These are phyloP conservation scores for Oncorhynchus mykiss DNA, from an alignment of 2,113 vertebrate genomes.

Conservation along the genomic window DNA sequence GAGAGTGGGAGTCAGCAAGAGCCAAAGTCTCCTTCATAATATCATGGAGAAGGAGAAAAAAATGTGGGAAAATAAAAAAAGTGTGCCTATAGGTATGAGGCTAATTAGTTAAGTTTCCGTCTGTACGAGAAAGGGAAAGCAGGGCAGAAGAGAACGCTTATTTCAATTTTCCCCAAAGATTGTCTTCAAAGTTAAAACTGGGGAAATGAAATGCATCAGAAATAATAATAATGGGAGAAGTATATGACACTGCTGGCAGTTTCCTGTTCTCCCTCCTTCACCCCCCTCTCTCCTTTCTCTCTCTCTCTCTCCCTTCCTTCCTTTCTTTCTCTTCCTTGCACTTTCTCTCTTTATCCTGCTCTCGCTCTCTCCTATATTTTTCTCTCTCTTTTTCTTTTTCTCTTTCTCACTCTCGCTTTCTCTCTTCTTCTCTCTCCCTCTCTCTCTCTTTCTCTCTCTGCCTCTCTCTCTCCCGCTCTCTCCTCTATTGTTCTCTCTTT, in stretches of 20 bases:
- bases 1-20: constrained; percentile 62
- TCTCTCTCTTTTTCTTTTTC: background rate
- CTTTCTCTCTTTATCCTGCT: background rate
- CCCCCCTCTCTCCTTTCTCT: constrained; percentile 6
- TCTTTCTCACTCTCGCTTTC: background rate
- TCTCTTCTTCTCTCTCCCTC: background rate
- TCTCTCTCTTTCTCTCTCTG: background rate
- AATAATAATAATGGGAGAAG: constrained; percentile 69
- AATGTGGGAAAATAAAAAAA: constrained; percentile 66
- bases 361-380: background rate
- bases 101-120: constrained; percentile 81
- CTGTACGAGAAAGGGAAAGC: constrained; percentile 69
- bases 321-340: constrained; percentile 17
- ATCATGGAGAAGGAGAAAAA: constrained; percentile 49
- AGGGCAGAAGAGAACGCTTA: constrained; percentile 73
- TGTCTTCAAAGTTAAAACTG: constrained; percentile 74
- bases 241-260: constrained; percentile 63
- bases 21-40: constrained; percentile 63
- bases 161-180: constrained; percentile 78
- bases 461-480: background rate
- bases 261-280: constrained; percentile 33
- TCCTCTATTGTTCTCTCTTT: background rate
- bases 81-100: constrained; percentile 74
- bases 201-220: constrained; percentile 75
- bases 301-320: background rate